Evolutionary conservation across 2,113 vertebrate species (phyloP), one percentile per base, ranked within the genome.

Genomic region (Lynx canadensis): DNA sequence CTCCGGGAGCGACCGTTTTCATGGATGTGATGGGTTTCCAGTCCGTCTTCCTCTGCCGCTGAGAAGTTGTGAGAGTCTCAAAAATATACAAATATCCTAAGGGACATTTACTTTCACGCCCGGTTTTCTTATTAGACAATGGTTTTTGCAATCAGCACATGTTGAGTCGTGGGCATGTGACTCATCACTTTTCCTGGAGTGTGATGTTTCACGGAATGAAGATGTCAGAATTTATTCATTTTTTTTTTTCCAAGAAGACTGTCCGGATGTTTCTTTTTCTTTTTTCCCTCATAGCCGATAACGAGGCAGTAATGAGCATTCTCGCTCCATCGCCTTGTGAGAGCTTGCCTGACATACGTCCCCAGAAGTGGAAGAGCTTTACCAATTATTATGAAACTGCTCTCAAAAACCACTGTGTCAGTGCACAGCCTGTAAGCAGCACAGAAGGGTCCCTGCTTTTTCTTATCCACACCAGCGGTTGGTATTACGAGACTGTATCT

Each of bases 361-460:
- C 60, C 33, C 19, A 27, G 84, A 48, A 76, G 27, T 14, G 57
- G 76, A 57, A 82, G 7, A 5, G 55, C 23, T n/a, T 65, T 31
- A 63, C 29, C 65, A 52, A 66, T 55, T 21, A 13, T 21, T 2
- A n/a, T 41, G n/a, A 65, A 65, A 50, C 33, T 14, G n/a, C 29
- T 12, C 7, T 29, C 45, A 27, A 13, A 50, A 19, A 9, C 41
- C 4, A 14, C 5, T 48, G 4, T 19, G 2, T 33, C 36, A 6
- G 1, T 19, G 57, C 27, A 11, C 27, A 4, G 4, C 21, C 21
- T 79, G n/a, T 52, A 45, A 63, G 15, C 36, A 1, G 8, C 52
- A 0, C 10, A 23, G 4, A 2, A 63, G 45, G 60, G 1, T 38
- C 16, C 52, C 19, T 4, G 7, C 1, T 9, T 4, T 18, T 48